A percentile compares a stretch with the other conserved stretches of the same genome.
Conservation (phyloP, 2,113 vertebrate species). For the Proteles cristata region DNA sequence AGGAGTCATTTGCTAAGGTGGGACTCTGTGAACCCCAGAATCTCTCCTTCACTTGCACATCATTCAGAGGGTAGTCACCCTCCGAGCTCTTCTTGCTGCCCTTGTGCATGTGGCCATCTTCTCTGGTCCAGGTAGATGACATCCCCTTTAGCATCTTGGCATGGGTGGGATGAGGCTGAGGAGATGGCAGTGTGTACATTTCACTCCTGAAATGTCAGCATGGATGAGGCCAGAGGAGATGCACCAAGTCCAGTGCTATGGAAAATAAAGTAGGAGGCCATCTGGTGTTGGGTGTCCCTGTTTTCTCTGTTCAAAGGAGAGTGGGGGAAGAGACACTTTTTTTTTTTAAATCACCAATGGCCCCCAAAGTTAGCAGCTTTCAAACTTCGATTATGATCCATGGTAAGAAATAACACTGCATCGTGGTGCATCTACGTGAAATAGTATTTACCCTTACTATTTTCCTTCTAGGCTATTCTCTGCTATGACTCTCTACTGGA, state of each 20-base stretch:
- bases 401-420: conserved; percentile 2
- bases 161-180: neutral
- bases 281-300: neutral
- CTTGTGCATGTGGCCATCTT: neutral
- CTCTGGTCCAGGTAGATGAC: neutral
- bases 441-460: neutral
- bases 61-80: neutral
- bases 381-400: conserved; percentile 10
- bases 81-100: neutral
- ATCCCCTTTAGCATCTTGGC: neutral
- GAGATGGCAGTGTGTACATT: neutral
- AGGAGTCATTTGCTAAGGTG: neutral
- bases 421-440: neutral
- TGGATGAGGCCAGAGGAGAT: conserved; percentile 9
- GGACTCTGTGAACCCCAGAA: neutral
- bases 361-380: conserved; percentile 2
- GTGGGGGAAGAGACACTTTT: neutral
- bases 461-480: neutral
- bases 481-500: neutral
- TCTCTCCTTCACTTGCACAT: neutral
- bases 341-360: conserved; percentile 14
- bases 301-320: neutral
- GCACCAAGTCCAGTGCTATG: conserved; percentile 6
- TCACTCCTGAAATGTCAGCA: conserved; percentile 16
- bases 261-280: conserved; percentile 66